Base-by-base conservation (phyloP, 1,140 invertebrate genomes). In the Triops longicaudatus region DNA sequence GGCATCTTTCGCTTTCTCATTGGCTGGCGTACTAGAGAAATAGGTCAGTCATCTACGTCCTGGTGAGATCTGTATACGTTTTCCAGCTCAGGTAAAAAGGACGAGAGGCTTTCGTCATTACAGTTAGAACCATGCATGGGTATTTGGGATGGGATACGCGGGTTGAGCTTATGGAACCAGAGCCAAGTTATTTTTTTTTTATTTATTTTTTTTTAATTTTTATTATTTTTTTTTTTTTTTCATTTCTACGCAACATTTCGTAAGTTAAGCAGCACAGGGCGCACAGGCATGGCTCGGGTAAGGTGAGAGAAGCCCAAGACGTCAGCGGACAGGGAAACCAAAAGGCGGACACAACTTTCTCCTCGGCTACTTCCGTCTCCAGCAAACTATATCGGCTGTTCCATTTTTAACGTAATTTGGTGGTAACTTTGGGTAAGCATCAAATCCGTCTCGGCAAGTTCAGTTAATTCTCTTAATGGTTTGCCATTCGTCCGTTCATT, bases 21-120 rank as follows among this genome's bases (percentile, higher is more conserved):
- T 63, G 50, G 50, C 50, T 63, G 14, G 22, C 50, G 50, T 22
- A 63, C 22, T 6, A 4, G 50, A 63, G n/a, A 63, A 63, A 63
- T 63, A 63, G 50, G 50, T 63, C 50, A 63, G 50, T 63, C 50
- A 14, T 63, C 50, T 22, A 63, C 50, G 50, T 63, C 50, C 50
- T 63, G 50, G 50, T 63, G 22, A 63, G 50, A 63, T 22, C 17
- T 63, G 6, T 63, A 63, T 63, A 63, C 50, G 7, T 63, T 63
- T 63, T 63, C n/a, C 50, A 63, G 22, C 14, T 6, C 50, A 17
- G 14, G 50, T 17, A 22, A 22, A 7, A 63, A 63, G 22, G 50
- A 63, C 17, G 14, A 17, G 0, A 14, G 50, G 22, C 50, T 63
- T 63, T 63, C 50, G 22, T 63, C 50, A 7, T 4, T 63, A 63